phyloP scores from a whole-genome alignment of 2,797 vertebrate species.

The Cetoscarus ocellatus region DNA sequence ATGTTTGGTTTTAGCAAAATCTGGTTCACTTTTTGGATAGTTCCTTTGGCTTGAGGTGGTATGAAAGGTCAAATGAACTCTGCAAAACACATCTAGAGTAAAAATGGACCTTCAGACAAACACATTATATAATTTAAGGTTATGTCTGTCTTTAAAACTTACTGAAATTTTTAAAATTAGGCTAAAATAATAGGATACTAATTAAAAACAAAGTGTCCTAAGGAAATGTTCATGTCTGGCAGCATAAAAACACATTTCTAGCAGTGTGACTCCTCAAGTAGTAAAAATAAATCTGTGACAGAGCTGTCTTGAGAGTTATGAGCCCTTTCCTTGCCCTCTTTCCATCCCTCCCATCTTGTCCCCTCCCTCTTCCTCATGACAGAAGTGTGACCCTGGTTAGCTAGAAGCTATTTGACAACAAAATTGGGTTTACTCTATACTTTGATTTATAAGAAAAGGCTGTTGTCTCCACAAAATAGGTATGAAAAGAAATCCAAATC shows the following conservation, averaged over 20 bases:
- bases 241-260: slow-evolving; percentile 49
- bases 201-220: slow-evolving; percentile 21
- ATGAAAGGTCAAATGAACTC: too few relatives aligned
- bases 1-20: too few relatives aligned
- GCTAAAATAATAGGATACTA: slow-evolving; percentile 18
- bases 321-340: slow-evolving; percentile 38
- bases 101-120: background rate
- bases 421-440: background rate
- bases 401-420: slow-evolving; percentile 31
- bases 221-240: slow-evolving; percentile 19
- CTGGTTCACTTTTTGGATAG: too few relatives aligned
- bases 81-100: too few relatives aligned
- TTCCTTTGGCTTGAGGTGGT: too few relatives aligned
- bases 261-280: slow-evolving; percentile 48
- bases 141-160: background rate
- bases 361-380: slow-evolving; percentile 59
- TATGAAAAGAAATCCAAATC: slow-evolving; percentile 12
- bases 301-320: slow-evolving; percentile 55
- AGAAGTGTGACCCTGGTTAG: slow-evolving; percentile 43
- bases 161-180: slow-evolving; percentile 24
- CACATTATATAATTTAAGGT: background rate
- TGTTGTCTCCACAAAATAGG: background rate
- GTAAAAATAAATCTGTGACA: slow-evolving; percentile 63
- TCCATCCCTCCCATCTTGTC: slow-evolving; percentile 27
- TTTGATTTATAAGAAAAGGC: slow-evolving; percentile 2